Evolutionary conservation across 2,113 vertebrate genomes (phyloP).

Genomic region (Sinocyclocheilus anshuiensis): DNA sequence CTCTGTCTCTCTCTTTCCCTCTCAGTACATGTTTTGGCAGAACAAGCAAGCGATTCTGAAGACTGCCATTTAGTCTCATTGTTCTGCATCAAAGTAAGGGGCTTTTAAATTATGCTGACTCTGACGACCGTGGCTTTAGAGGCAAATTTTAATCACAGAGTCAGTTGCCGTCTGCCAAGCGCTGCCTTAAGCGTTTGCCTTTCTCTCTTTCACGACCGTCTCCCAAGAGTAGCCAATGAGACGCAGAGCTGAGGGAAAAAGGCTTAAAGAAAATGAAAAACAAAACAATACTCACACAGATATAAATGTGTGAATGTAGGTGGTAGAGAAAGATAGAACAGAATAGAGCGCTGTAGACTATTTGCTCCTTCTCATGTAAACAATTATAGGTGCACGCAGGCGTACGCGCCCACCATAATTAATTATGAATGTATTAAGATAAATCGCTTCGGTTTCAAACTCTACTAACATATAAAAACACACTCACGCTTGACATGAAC

Average conservation of each 20-base stretch:
- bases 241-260: slow-evolving; percentile 19
- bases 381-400: slow-evolving; percentile 47
- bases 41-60: slow-evolving; percentile 47
- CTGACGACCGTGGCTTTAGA: slow-evolving; percentile 50
- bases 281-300: slow-evolving; percentile 22
- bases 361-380: slow-evolving; percentile 6
- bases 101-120: slow-evolving; percentile 60
- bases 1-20: slow-evolving; percentile 12
- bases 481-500: slow-evolving; percentile 68
- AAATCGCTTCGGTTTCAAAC: slow-evolving; percentile 77
- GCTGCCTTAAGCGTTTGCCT: slow-evolving; percentile 42
- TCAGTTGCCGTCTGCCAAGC: slow-evolving; percentile 52
- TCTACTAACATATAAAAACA: slow-evolving; percentile 74
- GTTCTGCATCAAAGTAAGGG: slow-evolving; percentile 57
- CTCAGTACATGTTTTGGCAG: slow-evolving; percentile 43
- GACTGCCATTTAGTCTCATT: slow-evolving; percentile 55
- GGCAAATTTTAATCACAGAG: slow-evolving; percentile 60
- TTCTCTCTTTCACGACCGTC: slow-evolving; percentile 42
- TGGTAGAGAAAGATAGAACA: background rate
- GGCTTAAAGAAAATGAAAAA: slow-evolving; percentile 25
- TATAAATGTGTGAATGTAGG: slow-evolving; percentile 7
- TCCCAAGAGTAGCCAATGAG: slow-evolving; percentile 33
- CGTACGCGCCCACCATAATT: slow-evolving; percentile 70
- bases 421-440: slow-evolving; percentile 80
- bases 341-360: background rate